phyloP scores from a whole-genome alignment of 2,113 vertebrate genomes.

The Brienomyrus brachyistius region DNA sequence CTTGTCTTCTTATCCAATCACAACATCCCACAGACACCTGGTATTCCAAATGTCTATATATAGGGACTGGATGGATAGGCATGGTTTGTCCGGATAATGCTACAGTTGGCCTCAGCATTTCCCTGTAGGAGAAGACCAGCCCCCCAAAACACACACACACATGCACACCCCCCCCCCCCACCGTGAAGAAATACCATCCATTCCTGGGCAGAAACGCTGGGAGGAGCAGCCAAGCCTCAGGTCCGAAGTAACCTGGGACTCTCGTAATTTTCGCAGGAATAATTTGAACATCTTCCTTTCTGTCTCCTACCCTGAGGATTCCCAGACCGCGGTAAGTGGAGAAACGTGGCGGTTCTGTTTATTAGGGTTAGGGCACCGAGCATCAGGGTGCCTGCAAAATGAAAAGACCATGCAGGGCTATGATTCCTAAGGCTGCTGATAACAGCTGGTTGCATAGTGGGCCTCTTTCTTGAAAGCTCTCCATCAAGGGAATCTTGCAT shows the following conservation, averaged over 20 bases:
- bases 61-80: slow-evolving; percentile 59
- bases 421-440: not conserved
- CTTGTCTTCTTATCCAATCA: not conserved
- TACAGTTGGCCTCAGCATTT: slow-evolving; percentile 57
- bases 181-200: slow-evolving; percentile 46
- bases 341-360: not conserved
- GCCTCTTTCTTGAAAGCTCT: not conserved
- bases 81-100: slow-evolving; percentile 55
- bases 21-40: slow-evolving; percentile 22
- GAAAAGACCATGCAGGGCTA: not conserved
- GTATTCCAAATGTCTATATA: slow-evolving; percentile 59
- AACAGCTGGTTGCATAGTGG: too few relatives aligned
- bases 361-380: not conserved
- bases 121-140: slow-evolving; percentile 43
- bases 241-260: slow-evolving; percentile 32
- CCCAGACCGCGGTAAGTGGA: slow-evolving; percentile 8
- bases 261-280: slow-evolving; percentile 22
- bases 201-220: slow-evolving; percentile 34
- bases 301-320: not conserved
- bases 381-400: not conserved
- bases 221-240: slow-evolving; percentile 37
- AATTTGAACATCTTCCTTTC: slow-evolving; percentile 19
- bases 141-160: slow-evolving; percentile 26
- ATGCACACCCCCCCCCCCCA: not conserved
- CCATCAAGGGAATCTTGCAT: not conserved